Conservation (phyloP, 23 tunicate genomes). For the Trididemnum miniatum region DNA sequence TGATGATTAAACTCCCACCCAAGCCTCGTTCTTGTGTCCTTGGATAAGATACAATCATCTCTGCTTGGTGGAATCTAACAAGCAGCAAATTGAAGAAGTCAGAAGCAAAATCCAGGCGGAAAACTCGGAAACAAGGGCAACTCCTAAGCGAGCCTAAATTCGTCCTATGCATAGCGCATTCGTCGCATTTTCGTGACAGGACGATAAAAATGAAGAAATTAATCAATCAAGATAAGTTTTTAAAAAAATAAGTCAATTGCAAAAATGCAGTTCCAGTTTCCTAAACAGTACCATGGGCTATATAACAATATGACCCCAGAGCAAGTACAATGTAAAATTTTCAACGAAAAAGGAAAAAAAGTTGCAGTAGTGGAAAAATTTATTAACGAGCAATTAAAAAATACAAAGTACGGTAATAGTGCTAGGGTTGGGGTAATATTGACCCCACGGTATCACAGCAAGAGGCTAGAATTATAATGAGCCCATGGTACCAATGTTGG, state of each 20-base stretch:
- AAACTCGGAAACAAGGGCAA: too few species aligned
- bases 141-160: too few species aligned
- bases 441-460: not conserved
- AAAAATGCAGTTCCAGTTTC: too few species aligned
- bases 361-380: slow-evolving; percentile 2
- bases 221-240: not conserved
- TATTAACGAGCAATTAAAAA: not conserved
- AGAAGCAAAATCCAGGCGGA: too few species aligned
- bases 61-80: too few species aligned
- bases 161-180: too few species aligned
- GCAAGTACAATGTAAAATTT: slow-evolving; percentile 9
- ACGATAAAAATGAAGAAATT: too few species aligned
- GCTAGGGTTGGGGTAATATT: slow-evolving; percentile 1
- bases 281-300: not conserved
- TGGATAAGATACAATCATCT: too few species aligned
- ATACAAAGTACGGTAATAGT: not conserved
- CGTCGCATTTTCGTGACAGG: too few species aligned
- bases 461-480: not conserved
- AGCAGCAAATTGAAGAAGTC: too few species aligned
- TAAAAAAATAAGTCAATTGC: not conserved
- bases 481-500: slow-evolving; percentile 1
- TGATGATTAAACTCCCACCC: too few species aligned
- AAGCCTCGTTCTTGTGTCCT: too few species aligned
- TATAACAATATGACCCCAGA: slow-evolving; percentile 15
- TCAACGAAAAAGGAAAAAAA: not conserved